Evolutionary conservation across 2,113 vertebrate species (phyloP).

Genomic region (Cranoglanis bouderius): DNA sequence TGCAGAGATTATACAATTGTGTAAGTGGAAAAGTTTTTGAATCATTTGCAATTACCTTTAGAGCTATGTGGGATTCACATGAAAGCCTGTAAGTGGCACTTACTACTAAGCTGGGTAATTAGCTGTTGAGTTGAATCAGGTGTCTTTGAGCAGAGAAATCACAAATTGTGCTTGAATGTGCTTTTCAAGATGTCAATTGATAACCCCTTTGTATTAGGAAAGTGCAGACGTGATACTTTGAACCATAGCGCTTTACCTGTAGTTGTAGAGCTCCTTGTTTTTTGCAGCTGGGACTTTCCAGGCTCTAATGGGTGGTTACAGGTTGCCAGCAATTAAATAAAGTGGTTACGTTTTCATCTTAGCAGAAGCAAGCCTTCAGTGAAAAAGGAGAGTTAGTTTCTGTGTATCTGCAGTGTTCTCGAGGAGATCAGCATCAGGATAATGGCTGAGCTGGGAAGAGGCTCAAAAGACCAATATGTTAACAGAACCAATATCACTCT

Average conservation of each 20-base stretch:
- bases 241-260: not conserved
- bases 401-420: not conserved
- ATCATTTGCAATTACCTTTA: constrained; percentile 9
- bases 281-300: not conserved
- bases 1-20: not conserved
- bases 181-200: not conserved
- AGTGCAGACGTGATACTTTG: not conserved
- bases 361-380: not conserved
- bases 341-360: not conserved
- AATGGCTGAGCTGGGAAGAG: not conserved
- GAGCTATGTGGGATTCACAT: not conserved
- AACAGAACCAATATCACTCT: not conserved
- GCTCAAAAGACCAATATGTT: not conserved
- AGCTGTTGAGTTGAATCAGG: not conserved
- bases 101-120: not conserved
- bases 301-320: not conserved
- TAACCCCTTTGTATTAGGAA: not conserved
- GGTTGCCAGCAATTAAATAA: not conserved
- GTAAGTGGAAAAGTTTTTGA: not conserved
- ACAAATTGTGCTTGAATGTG: not conserved
- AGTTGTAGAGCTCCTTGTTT: not conserved
- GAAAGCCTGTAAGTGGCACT: not conserved
- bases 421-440: not conserved
- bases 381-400: not conserved
- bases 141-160: not conserved